Evolutionary conservation across 2,113 vertebrate species (phyloP), one percentile per base, ranked within the genome.

Genomic region (Epinephelus cyanopodus): DNA sequence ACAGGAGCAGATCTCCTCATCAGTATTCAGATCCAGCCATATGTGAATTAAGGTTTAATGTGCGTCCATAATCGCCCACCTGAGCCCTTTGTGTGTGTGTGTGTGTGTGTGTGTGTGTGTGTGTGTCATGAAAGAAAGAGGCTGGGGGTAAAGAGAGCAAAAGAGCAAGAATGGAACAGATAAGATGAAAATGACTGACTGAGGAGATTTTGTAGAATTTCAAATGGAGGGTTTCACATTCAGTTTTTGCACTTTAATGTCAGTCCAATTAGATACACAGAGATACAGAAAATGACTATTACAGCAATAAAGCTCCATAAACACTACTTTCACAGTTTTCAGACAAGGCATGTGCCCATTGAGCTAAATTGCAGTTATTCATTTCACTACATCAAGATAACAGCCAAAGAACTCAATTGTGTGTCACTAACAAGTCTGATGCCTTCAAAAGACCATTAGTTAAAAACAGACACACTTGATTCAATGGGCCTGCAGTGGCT

Each of bases 31-130:
- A 89, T 79, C 86, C 80, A 82, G 62, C 72, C 58, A 66, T 84
- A 84, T 90, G 90, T 85, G 84, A 91, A 89, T 92, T 88, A 91
- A 79, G 81, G 64, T 86, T 90, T 93, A 93, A 94, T 92, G 86
- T 86, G 79, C 12, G 18, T 48, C 80, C 62, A 77, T 92, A 91
- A 93, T 93, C 74, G 62, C 79, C 90, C 90, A 94, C 90, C 91
- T 93, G 92, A 93, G 92, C 85, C 92, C 85, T 50, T 66, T 71
- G 70, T 48, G 81, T 81, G 61, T 76, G 67, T 58, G 64, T 74
- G 54, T 69, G 65, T 74, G 47, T 84, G 69, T 63, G 58, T 86
- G 68, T 77, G 47, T 29, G 47, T 60, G 52, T 69, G 81, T 53
- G 19, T 19, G 29, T 14, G 54, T 1, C 0, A 19, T 60, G 54